phyloP scores from a whole-genome alignment of 30 jellyfish, hydroid and myxozoan genomes.

The Pseudorhiza aurosa region DNA sequence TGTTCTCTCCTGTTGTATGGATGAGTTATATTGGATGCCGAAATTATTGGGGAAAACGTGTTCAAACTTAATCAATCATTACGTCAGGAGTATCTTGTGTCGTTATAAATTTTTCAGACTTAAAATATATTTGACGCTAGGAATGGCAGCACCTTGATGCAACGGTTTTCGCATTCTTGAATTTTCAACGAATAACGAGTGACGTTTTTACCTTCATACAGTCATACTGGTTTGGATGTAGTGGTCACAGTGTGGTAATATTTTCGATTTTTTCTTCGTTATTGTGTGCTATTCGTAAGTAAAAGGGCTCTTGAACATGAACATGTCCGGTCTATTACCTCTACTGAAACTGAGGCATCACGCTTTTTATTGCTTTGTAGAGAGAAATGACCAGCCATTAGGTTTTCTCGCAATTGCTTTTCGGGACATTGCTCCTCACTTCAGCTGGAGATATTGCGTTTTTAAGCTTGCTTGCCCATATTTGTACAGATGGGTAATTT shows the following conservation, averaged over 20 bases:
- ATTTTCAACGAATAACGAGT: neutral
- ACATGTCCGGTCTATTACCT: too few species aligned
- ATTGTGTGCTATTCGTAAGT: too few species aligned
- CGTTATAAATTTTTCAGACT: neutral
- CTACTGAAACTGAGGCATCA: too few species aligned
- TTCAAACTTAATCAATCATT: constrained; percentile 6
- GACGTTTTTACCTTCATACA: neutral
- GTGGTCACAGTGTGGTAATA: neutral
- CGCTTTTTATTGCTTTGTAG: too few species aligned
- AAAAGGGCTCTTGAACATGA: too few species aligned
- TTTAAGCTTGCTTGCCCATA: too few species aligned
- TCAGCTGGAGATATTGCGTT: too few species aligned
- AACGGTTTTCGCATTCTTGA: neutral
- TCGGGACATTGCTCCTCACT: too few species aligned
- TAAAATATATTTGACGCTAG: neutral
- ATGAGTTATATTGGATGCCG: constrained; percentile 24
- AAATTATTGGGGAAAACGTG: constrained; percentile 23
- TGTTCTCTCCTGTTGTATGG: constrained; percentile 32
- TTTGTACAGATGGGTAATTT: too few species aligned
- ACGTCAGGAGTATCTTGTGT: neutral
- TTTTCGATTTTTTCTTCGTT: too few species aligned
- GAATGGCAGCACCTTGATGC: neutral
- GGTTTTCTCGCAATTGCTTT: too few species aligned
- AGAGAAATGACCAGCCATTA: too few species aligned
- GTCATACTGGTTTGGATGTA: neutral